Conservation (phyloP, 2,797 vertebrate species). For the Mallotus villosus region DNA sequence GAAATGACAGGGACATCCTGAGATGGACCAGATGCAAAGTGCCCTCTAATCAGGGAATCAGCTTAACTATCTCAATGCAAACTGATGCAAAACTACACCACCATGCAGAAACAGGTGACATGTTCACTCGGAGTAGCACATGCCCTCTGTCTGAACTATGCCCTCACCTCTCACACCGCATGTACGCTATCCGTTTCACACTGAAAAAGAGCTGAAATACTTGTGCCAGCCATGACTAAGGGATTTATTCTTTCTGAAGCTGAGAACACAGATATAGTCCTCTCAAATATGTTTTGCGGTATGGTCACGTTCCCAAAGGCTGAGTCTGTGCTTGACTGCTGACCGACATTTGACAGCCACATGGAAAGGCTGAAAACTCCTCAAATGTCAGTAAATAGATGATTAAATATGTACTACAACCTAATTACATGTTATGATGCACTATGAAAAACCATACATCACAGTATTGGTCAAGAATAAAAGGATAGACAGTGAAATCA, state of each 20-base stretch:
- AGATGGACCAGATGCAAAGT: constrained; percentile 69
- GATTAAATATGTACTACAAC: background rate
- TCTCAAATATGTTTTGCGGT: constrained; percentile 64
- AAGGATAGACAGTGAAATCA: background rate
- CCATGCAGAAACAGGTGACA: constrained; percentile 35
- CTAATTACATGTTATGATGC: background rate
- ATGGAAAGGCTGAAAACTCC: constrained; percentile 57
- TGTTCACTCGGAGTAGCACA: constrained; percentile 51
- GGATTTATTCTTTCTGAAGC: constrained; percentile 68
- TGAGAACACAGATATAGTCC: constrained; percentile 61
- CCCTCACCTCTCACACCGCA: constrained; percentile 49
- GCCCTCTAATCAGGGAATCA: constrained; percentile 68
- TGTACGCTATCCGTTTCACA: constrained; percentile 54
- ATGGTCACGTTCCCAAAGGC: constrained; percentile 56
- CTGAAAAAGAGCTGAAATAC: constrained; percentile 66
- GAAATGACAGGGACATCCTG: constrained; percentile 42
- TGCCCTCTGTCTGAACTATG: constrained; percentile 75
- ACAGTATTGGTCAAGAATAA: background rate
- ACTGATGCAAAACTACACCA: constrained; percentile 69
- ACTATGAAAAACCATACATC: background rate
- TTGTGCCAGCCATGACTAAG: constrained; percentile 66
- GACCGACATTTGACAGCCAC: constrained; percentile 38
- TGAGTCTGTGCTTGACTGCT: constrained; percentile 51
- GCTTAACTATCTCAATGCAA: constrained; percentile 68
- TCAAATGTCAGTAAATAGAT: background rate